Evolutionary conservation across 2,888 invertebrate genomes (phyloP).

Genomic region (Orthosia gracilis): DNA sequence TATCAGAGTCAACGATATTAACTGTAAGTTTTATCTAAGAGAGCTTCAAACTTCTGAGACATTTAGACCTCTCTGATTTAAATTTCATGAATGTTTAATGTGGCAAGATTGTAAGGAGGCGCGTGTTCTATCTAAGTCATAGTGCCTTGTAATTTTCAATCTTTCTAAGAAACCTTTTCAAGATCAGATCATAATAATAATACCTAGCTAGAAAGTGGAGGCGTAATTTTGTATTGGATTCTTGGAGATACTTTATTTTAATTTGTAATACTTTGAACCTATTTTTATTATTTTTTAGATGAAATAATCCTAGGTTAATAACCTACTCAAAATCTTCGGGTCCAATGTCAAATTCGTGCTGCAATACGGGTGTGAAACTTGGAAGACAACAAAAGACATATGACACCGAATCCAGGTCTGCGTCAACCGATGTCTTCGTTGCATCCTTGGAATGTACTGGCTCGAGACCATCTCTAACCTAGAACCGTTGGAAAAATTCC

Average conservation of each 20-base stretch:
- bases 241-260: neutral
- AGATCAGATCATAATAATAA: neutral
- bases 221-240: neutral
- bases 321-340: too few relatives aligned
- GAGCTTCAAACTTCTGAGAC: slow-evolving; percentile 54
- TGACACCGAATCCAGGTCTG: too few relatives aligned
- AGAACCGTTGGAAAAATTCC: too few relatives aligned
- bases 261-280: too few relatives aligned
- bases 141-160: slow-evolving; percentile 2
- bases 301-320: too few relatives aligned
- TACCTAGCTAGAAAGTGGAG: neutral
- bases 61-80: slow-evolving; percentile 76
- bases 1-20: slow-evolving; percentile 71
- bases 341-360: too few relatives aligned
- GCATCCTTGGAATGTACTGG: too few relatives aligned
- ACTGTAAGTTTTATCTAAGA: slow-evolving; percentile 72
- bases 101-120: slow-evolving; percentile 4
- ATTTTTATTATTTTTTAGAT: too few relatives aligned
- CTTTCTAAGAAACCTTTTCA: neutral
- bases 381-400: too few relatives aligned
- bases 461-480: too few relatives aligned
- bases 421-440: too few relatives aligned
- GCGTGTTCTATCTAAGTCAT: slow-evolving; percentile 13
- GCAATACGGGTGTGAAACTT: too few relatives aligned
- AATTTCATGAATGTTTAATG: slow-evolving; percentile 81